Conservation (phyloP, 2,888 invertebrate genomes). For the Thalpophila matura region DNA sequence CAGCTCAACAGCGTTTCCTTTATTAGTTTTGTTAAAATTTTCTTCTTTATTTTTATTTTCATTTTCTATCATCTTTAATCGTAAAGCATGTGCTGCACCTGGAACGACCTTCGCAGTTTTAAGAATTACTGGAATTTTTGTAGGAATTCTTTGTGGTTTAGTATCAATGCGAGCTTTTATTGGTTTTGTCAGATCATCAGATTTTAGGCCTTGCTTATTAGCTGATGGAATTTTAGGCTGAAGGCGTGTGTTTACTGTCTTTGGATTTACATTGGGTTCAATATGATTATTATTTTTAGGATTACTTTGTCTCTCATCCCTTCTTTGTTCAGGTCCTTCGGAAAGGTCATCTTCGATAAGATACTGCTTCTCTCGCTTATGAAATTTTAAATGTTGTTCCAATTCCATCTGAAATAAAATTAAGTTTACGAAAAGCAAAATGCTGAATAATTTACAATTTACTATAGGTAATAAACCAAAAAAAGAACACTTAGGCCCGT, state of each 20-base stretch:
- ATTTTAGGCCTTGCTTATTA: slow-evolving; percentile 5
- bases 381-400: slow-evolving; percentile 23
- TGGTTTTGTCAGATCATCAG: slow-evolving; percentile 13
- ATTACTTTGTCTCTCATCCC: slow-evolving; percentile 46
- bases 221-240: slow-evolving; percentile 17
- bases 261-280: slow-evolving; percentile 21
- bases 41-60: slow-evolving; percentile 3
- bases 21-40: not conserved
- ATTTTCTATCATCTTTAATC: slow-evolving; percentile 34
- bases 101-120: slow-evolving; percentile 38
- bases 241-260: slow-evolving; percentile 6
- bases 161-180: slow-evolving; percentile 20
- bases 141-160: slow-evolving; percentile 31
- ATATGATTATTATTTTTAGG: slow-evolving; percentile 5
- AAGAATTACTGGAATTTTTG: slow-evolving; percentile 44
- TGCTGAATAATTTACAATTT: too few species aligned
- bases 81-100: slow-evolving; percentile 20
- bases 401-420: slow-evolving; percentile 27
- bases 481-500: too few species aligned
- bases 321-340: slow-evolving; percentile 22
- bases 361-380: slow-evolving; percentile 48
- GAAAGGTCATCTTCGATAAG: slow-evolving; percentile 37
- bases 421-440: too few species aligned
- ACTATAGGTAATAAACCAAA: too few species aligned
- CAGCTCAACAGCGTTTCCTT: slow-evolving; percentile 5